Evolutionary conservation across 2,888 invertebrate species (phyloP).

Genomic region (Rhamnusium bicolor): DNA sequence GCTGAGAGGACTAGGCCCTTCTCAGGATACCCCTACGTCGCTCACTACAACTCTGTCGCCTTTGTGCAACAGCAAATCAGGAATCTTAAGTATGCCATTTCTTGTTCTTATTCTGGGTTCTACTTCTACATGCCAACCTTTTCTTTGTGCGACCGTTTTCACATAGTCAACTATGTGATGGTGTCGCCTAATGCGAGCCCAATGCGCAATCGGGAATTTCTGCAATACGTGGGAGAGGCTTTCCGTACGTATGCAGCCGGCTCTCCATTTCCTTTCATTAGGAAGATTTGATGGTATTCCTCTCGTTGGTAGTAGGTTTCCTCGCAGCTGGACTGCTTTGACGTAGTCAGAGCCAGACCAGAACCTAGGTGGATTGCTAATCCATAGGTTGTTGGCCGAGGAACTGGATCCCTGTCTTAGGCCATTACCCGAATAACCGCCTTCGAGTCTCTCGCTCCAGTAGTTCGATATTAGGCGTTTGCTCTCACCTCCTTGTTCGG

Average conservation of each 20-base stretch:
- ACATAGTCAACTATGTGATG: constrained; percentile 36
- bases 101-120: constrained; percentile 50
- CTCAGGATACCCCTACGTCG: constrained; percentile 37
- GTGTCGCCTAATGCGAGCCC: constrained; percentile 49
- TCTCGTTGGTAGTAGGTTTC: constrained; percentile 56
- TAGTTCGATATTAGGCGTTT: too few species aligned
- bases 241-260: constrained; percentile 51
- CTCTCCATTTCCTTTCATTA: constrained; percentile 48
- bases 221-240: too few species aligned
- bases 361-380: constrained; percentile 45
- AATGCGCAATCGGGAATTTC: neutral
- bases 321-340: constrained; percentile 55
- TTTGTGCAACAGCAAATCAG: constrained; percentile 39
- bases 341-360: constrained; percentile 57
- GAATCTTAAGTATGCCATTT: constrained; percentile 37
- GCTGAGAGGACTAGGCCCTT: constrained; percentile 10
- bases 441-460: constrained; percentile 23
- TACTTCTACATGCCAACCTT: constrained; percentile 43
- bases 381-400: neutral
- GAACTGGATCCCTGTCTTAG: neutral
- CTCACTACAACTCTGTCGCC: constrained; percentile 28
- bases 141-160: constrained; percentile 35
- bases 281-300: constrained; percentile 59
- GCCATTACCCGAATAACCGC: constrained; percentile 46
- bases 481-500: too few species aligned